Conservation (phyloP, 2,888 invertebrate genomes). For the Stenotaenia linearis region DNA sequence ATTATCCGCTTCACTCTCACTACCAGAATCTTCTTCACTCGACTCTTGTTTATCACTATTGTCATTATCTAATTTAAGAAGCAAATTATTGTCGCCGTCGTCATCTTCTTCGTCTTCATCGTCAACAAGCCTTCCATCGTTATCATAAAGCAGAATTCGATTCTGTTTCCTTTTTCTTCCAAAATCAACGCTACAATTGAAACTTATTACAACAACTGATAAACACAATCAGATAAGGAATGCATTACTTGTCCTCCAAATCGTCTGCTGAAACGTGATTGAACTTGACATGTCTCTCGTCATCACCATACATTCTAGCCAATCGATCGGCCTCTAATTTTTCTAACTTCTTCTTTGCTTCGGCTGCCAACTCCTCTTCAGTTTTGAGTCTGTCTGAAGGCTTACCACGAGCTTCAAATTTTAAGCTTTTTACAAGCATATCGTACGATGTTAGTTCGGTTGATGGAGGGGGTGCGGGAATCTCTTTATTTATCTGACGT, state of each 20-base stretch:
- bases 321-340: conserved; percentile 70
- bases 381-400: conserved; percentile 75
- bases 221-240: conserved; percentile 6
- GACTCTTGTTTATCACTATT: conserved; percentile 37
- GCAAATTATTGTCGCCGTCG: too few species aligned
- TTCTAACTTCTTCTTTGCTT: conserved; percentile 70
- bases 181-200: conserved; percentile 52
- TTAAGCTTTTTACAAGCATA: conserved; percentile 68
- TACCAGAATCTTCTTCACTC: conserved; percentile 41
- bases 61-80: conserved; percentile 35
- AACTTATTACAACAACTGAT: background rate
- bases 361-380: conserved; percentile 72
- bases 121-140: conserved; percentile 40
- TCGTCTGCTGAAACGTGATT: conserved; percentile 74
- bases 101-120: conserved; percentile 46
- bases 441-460: conserved; percentile 65
- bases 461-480: background rate
- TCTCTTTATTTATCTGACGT: background rate
- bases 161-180: conserved; percentile 40
- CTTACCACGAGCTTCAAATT: conserved; percentile 60
- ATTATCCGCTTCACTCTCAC: conserved; percentile 40
- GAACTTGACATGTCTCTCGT: background rate
- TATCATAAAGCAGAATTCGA: background rate
- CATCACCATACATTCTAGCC: conserved; percentile 65
- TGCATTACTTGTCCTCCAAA: conserved; percentile 64